Evolutionary conservation across 2,888 invertebrate genomes (phyloP).

Genomic region (Sthenelais limicola): DNA sequence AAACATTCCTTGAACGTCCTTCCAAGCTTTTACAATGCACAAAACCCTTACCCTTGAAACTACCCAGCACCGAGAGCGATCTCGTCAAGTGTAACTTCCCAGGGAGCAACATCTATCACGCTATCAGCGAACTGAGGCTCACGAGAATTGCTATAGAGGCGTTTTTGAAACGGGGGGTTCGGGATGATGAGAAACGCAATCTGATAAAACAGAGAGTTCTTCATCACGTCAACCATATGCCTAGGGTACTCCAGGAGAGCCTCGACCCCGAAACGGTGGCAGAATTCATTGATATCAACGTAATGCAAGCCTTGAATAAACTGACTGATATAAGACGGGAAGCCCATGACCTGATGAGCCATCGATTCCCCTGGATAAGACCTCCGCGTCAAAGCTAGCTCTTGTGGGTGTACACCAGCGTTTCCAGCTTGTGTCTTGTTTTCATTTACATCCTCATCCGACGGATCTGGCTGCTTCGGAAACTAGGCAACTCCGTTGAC

Average conservation of each 20-base stretch:
- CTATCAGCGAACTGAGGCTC: conserved; percentile 11
- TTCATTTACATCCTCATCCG: conserved; percentile 1
- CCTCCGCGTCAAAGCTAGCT: conserved; percentile 13
- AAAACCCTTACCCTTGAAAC: conserved; percentile 58
- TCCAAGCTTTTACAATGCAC: conserved; percentile 60
- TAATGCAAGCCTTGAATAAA: neutral
- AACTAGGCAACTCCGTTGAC: neutral
- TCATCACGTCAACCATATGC: neutral
- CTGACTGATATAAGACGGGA: conserved; percentile 4
- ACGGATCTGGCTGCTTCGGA: neutral
- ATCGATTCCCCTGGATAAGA: conserved; percentile 18
- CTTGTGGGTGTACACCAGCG: conserved; percentile 10
- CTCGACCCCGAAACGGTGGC: neutral
- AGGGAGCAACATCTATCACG: conserved; percentile 74
- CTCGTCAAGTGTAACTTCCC: conserved; percentile 73
- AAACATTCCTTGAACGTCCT: conserved; percentile 55
- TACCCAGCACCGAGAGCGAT: conserved; percentile 54
- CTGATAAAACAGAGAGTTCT: neutral
- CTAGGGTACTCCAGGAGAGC: neutral
- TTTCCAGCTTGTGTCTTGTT: conserved; percentile 14
- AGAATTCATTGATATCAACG: conserved; percentile 1
- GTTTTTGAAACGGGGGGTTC: neutral
- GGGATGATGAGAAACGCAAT: neutral
- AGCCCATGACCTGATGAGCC: neutral
- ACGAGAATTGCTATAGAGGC: conserved; percentile 15